Percentiles rank a stretch among this genome's conserved stretches.
Evolutionary conservation across 1,140 invertebrate species (phyloP).

Genomic region (Zaprionus ornatus): DNA sequence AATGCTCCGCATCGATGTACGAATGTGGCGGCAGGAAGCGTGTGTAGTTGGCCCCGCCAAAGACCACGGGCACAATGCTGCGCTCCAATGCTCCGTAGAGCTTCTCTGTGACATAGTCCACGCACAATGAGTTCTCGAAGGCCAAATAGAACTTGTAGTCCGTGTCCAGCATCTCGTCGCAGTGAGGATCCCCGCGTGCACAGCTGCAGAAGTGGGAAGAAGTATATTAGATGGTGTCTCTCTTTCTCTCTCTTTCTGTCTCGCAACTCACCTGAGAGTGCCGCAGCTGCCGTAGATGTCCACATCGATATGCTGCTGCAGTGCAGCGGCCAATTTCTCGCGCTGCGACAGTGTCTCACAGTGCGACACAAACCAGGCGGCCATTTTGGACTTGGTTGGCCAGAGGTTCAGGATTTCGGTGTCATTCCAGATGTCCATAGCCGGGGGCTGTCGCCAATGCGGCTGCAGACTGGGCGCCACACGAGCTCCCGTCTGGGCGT

Average conservation of each 20-base stretch:
- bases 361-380: conserved; percentile 87
- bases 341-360: conserved; percentile 86
- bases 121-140: conserved; percentile 86
- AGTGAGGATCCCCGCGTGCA: conserved; percentile 67
- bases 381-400: conserved; percentile 83
- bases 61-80: conserved; percentile 86
- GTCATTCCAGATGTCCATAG: conserved; percentile 47
- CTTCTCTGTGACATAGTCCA: conserved; percentile 87
- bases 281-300: conserved; percentile 89
- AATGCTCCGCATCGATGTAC: conserved; percentile 87
- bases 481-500: conserved; percentile 51
- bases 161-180: conserved; percentile 83
- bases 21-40: conserved; percentile 85
- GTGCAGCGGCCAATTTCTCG: conserved; percentile 85
- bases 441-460: conserved; percentile 51
- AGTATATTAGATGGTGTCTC: neutral
- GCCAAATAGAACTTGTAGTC: conserved; percentile 88
- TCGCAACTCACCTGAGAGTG: conserved; percentile 52
- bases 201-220: conserved; percentile 56
- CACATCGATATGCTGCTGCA: conserved; percentile 85
- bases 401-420: conserved; percentile 64
- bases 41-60: conserved; percentile 86
- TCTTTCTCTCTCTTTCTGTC: neutral
- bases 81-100: conserved; percentile 84
- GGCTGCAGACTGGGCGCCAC: conserved; percentile 56